Evolutionary conservation across 1,140 invertebrate genomes (phyloP).

Genomic region (Drosophila mojavensis): DNA sequence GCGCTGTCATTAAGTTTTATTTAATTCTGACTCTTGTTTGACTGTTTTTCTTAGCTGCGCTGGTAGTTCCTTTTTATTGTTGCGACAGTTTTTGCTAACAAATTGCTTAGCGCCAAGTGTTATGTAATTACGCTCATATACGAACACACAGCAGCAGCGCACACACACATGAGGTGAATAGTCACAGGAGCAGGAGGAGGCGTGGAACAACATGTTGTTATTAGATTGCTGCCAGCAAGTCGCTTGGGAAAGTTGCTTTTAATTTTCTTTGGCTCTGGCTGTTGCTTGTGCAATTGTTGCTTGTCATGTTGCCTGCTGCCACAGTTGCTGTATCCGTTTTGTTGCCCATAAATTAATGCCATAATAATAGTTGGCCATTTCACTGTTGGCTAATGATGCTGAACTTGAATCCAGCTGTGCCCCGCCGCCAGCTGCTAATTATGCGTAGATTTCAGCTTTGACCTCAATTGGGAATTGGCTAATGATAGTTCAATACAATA

Average conservation of each 20-base stretch:
- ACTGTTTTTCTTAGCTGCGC: constrained; percentile 42
- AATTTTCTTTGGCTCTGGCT: constrained; percentile 52
- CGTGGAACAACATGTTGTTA: constrained; percentile 72
- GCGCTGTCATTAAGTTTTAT: constrained; percentile 79
- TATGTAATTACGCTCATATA: constrained; percentile 79
- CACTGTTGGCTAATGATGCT: constrained; percentile 72
- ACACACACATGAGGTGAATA: constrained; percentile 8
- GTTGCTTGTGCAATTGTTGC: constrained; percentile 47
- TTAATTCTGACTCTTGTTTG: constrained; percentile 77
- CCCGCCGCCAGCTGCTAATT: constrained; percentile 70
- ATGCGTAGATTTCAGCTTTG: constrained; percentile 61
- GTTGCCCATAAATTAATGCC: constrained; percentile 71
- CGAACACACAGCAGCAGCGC: constrained; percentile 1
- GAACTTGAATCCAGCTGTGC: constrained; percentile 70
- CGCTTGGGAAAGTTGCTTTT: constrained; percentile 76
- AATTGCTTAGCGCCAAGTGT: constrained; percentile 84
- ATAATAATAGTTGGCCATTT: constrained; percentile 74
- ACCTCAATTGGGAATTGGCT: constrained; percentile 35
- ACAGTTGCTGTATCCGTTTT: constrained; percentile 23
- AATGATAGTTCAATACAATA: constrained; percentile 17
- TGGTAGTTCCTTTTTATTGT: constrained; percentile 78
- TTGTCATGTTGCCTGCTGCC: constrained; percentile 42
- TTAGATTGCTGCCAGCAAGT: constrained; percentile 77
- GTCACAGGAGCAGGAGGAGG: not conserved
- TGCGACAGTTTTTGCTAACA: constrained; percentile 81